Conservation (phyloP, 1,140 invertebrate species). For the Drosophila punjabiensis region DNA sequence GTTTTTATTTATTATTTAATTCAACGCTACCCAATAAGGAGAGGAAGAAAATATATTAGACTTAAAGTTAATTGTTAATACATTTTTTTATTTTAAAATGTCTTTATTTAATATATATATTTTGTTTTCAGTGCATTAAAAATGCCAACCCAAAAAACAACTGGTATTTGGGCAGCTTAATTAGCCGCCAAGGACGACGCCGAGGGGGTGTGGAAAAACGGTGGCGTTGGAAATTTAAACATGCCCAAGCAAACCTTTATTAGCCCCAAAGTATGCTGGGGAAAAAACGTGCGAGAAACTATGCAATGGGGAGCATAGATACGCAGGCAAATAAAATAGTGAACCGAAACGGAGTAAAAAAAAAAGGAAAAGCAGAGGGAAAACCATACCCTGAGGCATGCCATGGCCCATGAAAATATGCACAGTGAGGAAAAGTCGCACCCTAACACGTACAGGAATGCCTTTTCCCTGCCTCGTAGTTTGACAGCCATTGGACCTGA, state of each 20-base stretch:
- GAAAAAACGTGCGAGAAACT: slow-evolving; percentile 56
- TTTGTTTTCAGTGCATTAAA: slow-evolving; percentile 10
- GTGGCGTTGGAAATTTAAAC: slow-evolving; percentile 25
- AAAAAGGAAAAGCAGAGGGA: neutral
- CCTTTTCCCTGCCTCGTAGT: slow-evolving; percentile 17
- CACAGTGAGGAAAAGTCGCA: slow-evolving; percentile 16
- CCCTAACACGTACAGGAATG: slow-evolving; percentile 8
- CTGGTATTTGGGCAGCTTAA: slow-evolving; percentile 50
- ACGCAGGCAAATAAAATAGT: slow-evolving; percentile 28
- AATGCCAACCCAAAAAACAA: slow-evolving; percentile 18
- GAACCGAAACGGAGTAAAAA: slow-evolving; percentile 13
- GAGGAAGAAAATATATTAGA: no score
- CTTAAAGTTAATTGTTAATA: no score
- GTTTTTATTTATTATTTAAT: no score
- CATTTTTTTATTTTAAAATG: neutral
- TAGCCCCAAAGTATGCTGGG: slow-evolving; percentile 69
- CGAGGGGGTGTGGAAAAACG: neutral
- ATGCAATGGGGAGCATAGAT: slow-evolving; percentile 52
- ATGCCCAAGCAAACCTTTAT: slow-evolving; percentile 58
- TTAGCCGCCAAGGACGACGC: slow-evolving; percentile 26
- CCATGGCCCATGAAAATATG: slow-evolving; percentile 26
- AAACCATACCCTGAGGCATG: slow-evolving; percentile 16
- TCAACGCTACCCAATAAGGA: no score
- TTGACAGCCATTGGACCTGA: slow-evolving; percentile 38
- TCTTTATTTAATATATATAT: neutral